A percentile compares a stretch with the other conserved stretches of the same genome.
phyloP scores from a whole-genome alignment of 2,888 invertebrate genomes.

The Polyommatus iphigenia region DNA sequence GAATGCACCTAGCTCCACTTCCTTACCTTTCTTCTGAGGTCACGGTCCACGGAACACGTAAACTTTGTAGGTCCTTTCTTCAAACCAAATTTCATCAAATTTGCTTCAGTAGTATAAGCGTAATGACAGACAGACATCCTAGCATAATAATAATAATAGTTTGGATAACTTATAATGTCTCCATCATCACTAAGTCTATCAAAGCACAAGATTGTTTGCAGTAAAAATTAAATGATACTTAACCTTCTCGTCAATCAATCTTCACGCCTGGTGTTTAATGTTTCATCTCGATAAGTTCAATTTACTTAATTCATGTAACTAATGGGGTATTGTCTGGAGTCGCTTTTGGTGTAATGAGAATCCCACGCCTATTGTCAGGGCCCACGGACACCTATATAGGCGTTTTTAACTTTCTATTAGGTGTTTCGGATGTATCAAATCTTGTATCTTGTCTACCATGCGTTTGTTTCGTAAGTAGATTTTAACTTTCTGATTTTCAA shows the following conservation, averaged over 20 bases:
- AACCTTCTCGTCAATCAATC: conserved; percentile 24
- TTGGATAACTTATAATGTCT: background rate
- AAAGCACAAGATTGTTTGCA: background rate
- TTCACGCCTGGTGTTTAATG: conserved; percentile 20
- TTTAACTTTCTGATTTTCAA: background rate
- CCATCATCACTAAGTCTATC: background rate
- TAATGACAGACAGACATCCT: too few relatives aligned
- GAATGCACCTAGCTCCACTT: background rate
- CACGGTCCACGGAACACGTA: background rate
- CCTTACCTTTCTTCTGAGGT: background rate
- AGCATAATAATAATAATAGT: background rate
- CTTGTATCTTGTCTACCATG: background rate
- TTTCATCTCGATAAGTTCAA: conserved; percentile 35
- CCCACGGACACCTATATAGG: conserved; percentile 31
- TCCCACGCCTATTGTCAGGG: conserved; percentile 64
- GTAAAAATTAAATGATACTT: conserved; percentile 7
- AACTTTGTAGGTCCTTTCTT: background rate
- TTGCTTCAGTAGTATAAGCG: background rate
- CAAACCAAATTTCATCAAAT: background rate
- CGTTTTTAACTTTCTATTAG: conserved; percentile 25
- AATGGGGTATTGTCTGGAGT: conserved; percentile 41
- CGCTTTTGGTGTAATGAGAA: conserved; percentile 44
- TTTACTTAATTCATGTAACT: conserved; percentile 36
- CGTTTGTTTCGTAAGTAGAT: background rate
- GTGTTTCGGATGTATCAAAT: conserved; percentile 21